Conservation (phyloP, 1,140 invertebrate genomes). For the Thereuonema tuberculata region DNA sequence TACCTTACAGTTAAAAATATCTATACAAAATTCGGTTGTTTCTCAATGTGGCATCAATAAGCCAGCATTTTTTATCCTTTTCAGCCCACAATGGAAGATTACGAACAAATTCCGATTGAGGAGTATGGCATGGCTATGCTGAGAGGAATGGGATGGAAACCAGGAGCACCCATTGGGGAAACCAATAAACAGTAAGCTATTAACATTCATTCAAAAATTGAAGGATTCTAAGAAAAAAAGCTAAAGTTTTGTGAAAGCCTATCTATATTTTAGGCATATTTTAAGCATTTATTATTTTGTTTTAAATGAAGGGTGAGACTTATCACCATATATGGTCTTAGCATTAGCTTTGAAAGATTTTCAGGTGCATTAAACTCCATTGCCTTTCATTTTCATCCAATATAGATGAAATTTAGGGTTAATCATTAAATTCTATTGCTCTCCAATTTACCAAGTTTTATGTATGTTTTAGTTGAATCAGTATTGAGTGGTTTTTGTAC, state of each 20-base stretch:
- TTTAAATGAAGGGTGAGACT: constrained; percentile 13
- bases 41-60: background rate
- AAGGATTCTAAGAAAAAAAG: constrained; percentile 15
- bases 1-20: background rate
- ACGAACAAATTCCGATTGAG: constrained; percentile 73
- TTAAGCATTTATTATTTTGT: constrained; percentile 7
- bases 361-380: too few relatives aligned
- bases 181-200: constrained; percentile 41
- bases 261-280: constrained; percentile 9
- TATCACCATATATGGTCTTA: constrained; percentile 7
- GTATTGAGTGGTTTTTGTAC: too few relatives aligned
- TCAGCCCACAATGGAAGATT: constrained; percentile 63
- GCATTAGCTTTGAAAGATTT: too few relatives aligned
- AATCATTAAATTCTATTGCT: too few relatives aligned
- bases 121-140: constrained; percentile 84
- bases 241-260: constrained; percentile 13
- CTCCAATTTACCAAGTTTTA: too few relatives aligned
- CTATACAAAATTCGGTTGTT: background rate
- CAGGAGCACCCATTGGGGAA: constrained; percentile 50
- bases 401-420: too few relatives aligned
- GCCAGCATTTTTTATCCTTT: constrained; percentile 8
- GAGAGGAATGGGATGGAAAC: constrained; percentile 86
- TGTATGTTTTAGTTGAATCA: too few relatives aligned
- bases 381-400: too few relatives aligned
- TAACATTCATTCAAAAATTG: too few relatives aligned